Evolutionary conservation across 1,140 invertebrate species (phyloP).

Genomic region (Brachystomella parvula): DNA sequence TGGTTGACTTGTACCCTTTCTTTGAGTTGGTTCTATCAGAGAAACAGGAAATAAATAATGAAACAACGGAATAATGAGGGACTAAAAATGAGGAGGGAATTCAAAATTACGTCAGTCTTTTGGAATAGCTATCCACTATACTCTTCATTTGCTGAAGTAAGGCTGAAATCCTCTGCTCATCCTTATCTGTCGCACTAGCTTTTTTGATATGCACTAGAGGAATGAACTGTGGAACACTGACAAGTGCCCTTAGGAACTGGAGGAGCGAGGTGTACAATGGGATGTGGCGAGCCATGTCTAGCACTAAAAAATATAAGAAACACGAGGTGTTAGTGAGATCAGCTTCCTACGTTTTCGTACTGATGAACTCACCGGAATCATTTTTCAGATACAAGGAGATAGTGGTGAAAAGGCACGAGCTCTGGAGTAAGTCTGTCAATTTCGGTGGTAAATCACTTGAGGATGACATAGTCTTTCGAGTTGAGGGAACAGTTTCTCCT

Average conservation of each 20-base stretch:
- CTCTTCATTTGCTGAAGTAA: slow-evolving; percentile 76
- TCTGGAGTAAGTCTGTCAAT: slow-evolving; percentile 65
- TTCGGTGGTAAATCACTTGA: slow-evolving; percentile 49
- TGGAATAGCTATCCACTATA: slow-evolving; percentile 84
- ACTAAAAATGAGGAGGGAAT: not conserved
- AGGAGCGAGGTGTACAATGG: slow-evolving; percentile 79
- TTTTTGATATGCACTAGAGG: slow-evolving; percentile 51
- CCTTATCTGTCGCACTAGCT: slow-evolving; percentile 39
- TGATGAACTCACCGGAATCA: slow-evolving; percentile 61
- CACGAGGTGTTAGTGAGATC: not conserved
- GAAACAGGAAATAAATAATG: not conserved
- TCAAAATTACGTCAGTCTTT: slow-evolving; percentile 60
- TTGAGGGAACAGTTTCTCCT: slow-evolving; percentile 25
- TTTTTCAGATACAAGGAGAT: slow-evolving; percentile 86
- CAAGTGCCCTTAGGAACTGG: slow-evolving; percentile 68
- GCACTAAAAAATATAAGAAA: slow-evolving; percentile 48
- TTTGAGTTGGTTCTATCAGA: slow-evolving; percentile 51
- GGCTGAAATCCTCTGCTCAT: slow-evolving; percentile 51
- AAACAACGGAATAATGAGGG: not conserved
- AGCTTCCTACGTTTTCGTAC: not conserved
- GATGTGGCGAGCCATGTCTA: slow-evolving; percentile 91
- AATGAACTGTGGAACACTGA: slow-evolving; percentile 58
- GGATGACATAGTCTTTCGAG: slow-evolving; percentile 31
- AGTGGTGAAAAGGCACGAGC: slow-evolving; percentile 76
- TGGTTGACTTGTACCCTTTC: slow-evolving; percentile 29